phyloP scores from a whole-genome alignment of 2,797 vertebrate species.

The Macropodus opercularis region DNA sequence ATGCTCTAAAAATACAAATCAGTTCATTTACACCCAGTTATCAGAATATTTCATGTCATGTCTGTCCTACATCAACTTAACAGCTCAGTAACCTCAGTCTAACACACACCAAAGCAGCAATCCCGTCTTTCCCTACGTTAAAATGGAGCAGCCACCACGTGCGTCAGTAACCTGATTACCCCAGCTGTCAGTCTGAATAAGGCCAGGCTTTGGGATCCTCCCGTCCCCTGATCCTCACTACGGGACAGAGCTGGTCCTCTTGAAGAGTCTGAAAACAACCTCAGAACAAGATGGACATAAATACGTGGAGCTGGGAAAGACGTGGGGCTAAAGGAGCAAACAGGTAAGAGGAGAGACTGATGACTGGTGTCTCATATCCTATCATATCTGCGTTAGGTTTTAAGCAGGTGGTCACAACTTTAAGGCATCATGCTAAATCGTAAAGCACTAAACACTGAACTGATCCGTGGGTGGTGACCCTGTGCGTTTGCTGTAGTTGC shows the following conservation, averaged over 20 bases:
- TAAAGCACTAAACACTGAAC: not conserved
- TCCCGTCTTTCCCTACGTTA: constrained; percentile 44
- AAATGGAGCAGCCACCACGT: constrained; percentile 67
- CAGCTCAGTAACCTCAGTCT: constrained; percentile 29
- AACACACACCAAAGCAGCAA: constrained; percentile 39
- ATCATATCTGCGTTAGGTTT: not conserved
- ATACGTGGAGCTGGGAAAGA: constrained; percentile 8
- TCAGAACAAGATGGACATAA: constrained; percentile 38
- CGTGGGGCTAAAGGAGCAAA: constrained; percentile 9
- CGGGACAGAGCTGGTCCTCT: constrained; percentile 52
- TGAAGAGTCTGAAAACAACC: constrained; percentile 50
- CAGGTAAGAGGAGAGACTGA: constrained; percentile 50
- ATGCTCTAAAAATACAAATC: no score
- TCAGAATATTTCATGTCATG: constrained; percentile 1
- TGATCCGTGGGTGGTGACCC: not conserved
- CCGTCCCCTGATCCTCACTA: constrained; percentile 54
- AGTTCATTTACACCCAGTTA: no score
- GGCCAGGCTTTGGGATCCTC: constrained; percentile 64
- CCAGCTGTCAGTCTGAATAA: constrained; percentile 78
- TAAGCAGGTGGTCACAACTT: not conserved
- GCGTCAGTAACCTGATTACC: constrained; percentile 78
- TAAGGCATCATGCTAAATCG: not conserved
- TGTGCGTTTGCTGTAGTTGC: not conserved
- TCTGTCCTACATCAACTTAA: constrained; percentile 19
- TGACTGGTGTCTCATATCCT: not conserved